Conservation (phyloP, 53 echinoderm and acorn worm species). For the Paracentrotus lividus region DNA sequence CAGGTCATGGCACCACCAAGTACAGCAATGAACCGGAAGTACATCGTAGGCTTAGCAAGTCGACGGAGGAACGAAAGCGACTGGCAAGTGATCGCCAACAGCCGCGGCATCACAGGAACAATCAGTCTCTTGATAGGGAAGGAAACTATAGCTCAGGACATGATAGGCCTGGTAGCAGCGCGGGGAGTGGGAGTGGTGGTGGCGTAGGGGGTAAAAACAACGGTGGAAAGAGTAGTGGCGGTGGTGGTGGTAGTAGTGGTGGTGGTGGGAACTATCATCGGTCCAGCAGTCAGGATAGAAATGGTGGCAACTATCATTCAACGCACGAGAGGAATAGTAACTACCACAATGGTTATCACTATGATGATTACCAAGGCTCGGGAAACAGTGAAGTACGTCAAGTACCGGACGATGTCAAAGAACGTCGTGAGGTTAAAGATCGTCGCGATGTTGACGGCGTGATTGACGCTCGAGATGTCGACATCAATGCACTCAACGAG, state of each 20-base stretch:
- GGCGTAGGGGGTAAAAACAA: conserved; percentile 14
- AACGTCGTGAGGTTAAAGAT: conserved; percentile 48
- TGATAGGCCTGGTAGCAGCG: conserved; percentile 43
- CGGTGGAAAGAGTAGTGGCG: conserved; percentile 21
- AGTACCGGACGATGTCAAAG: conserved; percentile 45
- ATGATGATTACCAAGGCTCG: conserved; percentile 49
- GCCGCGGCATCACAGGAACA: conserved; percentile 31
- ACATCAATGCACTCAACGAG: conserved; percentile 84
- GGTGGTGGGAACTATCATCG: conserved; percentile 62
- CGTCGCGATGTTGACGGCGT: conserved; percentile 54
- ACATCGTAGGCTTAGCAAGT: conserved; percentile 62
- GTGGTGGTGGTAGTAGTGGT: not conserved
- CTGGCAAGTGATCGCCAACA: conserved; percentile 56
- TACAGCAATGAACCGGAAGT: conserved; percentile 61
- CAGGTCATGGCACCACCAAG: too few relatives aligned
- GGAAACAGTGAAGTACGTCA: conserved; percentile 34
- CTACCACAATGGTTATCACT: conserved; percentile 47
- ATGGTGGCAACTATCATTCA: conserved; percentile 43
- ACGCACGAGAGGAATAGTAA: conserved; percentile 43
- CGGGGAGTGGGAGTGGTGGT: conserved; percentile 10
- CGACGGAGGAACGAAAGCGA: conserved; percentile 67
- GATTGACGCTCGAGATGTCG: conserved; percentile 72
- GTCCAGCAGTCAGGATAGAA: conserved; percentile 55
- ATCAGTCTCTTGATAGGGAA: conserved; percentile 10
- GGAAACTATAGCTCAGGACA: conserved; percentile 57